Conservation (phyloP, 2,113 vertebrate genomes). For the Hucho hucho region DNA sequence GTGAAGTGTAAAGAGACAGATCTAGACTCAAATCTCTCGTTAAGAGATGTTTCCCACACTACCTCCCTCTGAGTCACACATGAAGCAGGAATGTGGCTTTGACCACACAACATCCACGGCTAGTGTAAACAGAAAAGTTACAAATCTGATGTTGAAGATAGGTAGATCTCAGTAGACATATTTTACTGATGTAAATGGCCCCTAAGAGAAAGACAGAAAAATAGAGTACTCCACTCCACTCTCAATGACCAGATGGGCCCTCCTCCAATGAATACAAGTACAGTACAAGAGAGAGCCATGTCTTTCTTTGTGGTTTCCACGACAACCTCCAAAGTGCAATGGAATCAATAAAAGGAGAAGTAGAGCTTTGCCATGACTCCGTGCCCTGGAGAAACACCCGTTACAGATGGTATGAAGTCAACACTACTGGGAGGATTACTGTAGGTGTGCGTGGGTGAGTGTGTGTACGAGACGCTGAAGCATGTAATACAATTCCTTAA, state of each 20-base stretch:
- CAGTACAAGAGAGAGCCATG: constrained; percentile 1
- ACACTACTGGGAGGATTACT: constrained; percentile 13
- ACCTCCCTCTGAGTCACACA: too few species aligned
- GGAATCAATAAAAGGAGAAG: constrained; percentile 40
- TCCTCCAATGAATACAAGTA: constrained; percentile 34
- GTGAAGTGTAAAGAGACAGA: too few species aligned
- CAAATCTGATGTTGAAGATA: too few species aligned
- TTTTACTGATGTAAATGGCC: too few species aligned
- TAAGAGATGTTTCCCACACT: too few species aligned
- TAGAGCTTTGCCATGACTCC: constrained; percentile 15
- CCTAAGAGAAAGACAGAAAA: constrained; percentile 1
- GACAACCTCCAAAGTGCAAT: constrained; percentile 39
- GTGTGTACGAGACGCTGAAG: neutral
- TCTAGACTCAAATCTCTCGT: too few species aligned
- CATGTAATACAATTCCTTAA: neutral
- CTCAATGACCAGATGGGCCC: constrained; percentile 25
- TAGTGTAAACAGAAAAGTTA: too few species aligned
- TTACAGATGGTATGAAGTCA: constrained; percentile 5
- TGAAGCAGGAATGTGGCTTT: too few species aligned
- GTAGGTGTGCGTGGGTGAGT: constrained; percentile 4
- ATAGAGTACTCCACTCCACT: constrained; percentile 16
- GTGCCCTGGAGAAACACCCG: constrained; percentile 21
- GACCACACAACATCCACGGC: too few species aligned
- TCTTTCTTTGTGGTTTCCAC: constrained; percentile 48
- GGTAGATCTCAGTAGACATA: too few species aligned